Conservation (phyloP, 2,888 invertebrate species). For the Alviniconcha strummeri region DNA sequence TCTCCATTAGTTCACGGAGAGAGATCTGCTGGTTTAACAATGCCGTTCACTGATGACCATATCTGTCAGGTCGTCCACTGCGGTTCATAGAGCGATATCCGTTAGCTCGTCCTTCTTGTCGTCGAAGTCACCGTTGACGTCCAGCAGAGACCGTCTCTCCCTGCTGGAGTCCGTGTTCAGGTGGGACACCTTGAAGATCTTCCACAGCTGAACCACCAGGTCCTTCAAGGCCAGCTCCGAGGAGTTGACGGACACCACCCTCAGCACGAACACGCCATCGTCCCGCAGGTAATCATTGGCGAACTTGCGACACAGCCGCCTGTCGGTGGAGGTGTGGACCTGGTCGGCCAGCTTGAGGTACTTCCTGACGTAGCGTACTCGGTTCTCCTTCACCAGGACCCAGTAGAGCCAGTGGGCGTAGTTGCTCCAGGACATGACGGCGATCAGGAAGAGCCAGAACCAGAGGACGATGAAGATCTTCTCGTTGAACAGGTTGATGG, state of each 20-base stretch:
- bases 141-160: neutral
- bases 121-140: neutral
- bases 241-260: conserved; percentile 60
- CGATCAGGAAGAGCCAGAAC: conserved; percentile 68
- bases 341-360: conserved; percentile 60
- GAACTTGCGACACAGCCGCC: conserved; percentile 58
- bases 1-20: neutral
- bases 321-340: conserved; percentile 56
- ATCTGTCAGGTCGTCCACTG: neutral
- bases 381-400: conserved; percentile 53
- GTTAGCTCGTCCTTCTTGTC: neutral
- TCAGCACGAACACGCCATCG: conserved; percentile 63
- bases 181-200: conserved; percentile 55
- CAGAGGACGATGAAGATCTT: conserved; percentile 72
- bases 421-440: conserved; percentile 50
- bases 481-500: conserved; percentile 69
- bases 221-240: conserved; percentile 64
- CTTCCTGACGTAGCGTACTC: conserved; percentile 58
- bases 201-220: conserved; percentile 58
- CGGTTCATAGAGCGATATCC: neutral
- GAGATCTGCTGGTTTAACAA: no score
- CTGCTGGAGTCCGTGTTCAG: neutral
- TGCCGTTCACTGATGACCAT: neutral
- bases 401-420: conserved; percentile 57
- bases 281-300: conserved; percentile 62